Evolutionary conservation across 2,113 vertebrate genomes (phyloP), one percentile per base, ranked within the genome.

Genomic region (Lanius ludovicianus): DNA sequence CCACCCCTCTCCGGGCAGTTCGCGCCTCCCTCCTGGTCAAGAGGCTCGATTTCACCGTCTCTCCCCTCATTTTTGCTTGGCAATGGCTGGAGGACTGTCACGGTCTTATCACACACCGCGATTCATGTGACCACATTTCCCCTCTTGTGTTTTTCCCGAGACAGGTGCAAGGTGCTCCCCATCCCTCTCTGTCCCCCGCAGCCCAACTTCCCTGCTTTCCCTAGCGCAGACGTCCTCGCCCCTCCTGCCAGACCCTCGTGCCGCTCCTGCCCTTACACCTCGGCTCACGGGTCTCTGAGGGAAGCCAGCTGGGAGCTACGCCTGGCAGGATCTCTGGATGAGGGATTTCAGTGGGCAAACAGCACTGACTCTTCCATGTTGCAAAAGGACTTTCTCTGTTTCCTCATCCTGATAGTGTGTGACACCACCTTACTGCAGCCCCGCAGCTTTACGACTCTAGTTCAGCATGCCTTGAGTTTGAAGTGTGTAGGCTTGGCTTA

Each of bases 1-100:
- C 96, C 95, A 87, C 94, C 93, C 94, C 78, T 75, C 95, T 28
- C 64, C 84, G 75, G 35, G 86, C 64, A 46, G 30, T n/a, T 59
- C 87, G 89, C 69, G 17, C 94, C 96, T 94, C 94, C 91, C 82
- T 85, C 84, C 79, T 2, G 90, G 53, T 24, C 8, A 2, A 35
- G 21, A 37, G 18, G 46, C 53, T 31, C 1, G 24, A 4, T 53
- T 39, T 69, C 70, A 57, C 16, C 69, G 53, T 53, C 60, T 44
- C 10, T 35, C 5, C 16, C 7, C 6, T 35, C 35, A 0, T 18
- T 47, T 52, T 28, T n/a, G 27, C 11, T 49, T 16, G 76, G 86
- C 73, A 6, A 0, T 6, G 69, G 24, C 5, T 12, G 83, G 7
- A 56, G 53, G 23, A 7, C 23, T 17, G 56, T 56, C 39, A 24